Evolutionary conservation across 2,888 invertebrate species (phyloP).

Genomic region (Coenonympha glycerion): DNA sequence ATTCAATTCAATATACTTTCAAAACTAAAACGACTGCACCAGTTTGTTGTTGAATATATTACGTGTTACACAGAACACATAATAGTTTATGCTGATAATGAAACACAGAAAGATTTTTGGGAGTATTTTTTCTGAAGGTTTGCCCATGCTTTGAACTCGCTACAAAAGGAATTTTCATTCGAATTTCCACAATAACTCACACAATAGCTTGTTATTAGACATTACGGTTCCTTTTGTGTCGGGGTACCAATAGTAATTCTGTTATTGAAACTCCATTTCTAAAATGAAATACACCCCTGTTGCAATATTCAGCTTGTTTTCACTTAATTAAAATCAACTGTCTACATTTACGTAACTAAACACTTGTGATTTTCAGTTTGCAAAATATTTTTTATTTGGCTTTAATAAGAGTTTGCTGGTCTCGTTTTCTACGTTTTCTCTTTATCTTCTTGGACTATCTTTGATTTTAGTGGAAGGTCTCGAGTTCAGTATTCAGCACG

Average conservation of each 20-base stretch:
- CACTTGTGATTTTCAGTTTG: too few relatives aligned
- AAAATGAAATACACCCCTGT: background rate
- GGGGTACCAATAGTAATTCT: constrained; percentile 12
- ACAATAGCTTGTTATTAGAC: constrained; percentile 15
- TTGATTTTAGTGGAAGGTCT: too few relatives aligned
- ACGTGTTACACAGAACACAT: too few relatives aligned
- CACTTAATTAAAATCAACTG: background rate
- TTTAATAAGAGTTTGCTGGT: too few relatives aligned
- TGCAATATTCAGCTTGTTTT: background rate
- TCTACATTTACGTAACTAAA: background rate
- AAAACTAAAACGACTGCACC: too few relatives aligned
- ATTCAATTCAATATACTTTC: too few relatives aligned
- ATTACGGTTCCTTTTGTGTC: constrained; percentile 14
- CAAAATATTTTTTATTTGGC: too few relatives aligned
- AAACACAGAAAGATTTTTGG: background rate
- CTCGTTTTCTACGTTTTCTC: too few relatives aligned
- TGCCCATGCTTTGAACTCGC: background rate
- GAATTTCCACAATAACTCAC: constrained; percentile 12
- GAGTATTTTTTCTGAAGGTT: background rate
- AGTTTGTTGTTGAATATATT: too few relatives aligned
- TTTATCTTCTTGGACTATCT: too few relatives aligned
- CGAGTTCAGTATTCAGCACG: too few relatives aligned
- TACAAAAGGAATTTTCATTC: constrained; percentile 15
- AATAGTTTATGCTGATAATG: too few relatives aligned
- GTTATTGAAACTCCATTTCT: constrained; percentile 12